These are phyloP conservation scores for Entomobrya multifasciata DNA, from an alignment of 2,888 invertebrate genomes.

Conservation along the genomic window DNA sequence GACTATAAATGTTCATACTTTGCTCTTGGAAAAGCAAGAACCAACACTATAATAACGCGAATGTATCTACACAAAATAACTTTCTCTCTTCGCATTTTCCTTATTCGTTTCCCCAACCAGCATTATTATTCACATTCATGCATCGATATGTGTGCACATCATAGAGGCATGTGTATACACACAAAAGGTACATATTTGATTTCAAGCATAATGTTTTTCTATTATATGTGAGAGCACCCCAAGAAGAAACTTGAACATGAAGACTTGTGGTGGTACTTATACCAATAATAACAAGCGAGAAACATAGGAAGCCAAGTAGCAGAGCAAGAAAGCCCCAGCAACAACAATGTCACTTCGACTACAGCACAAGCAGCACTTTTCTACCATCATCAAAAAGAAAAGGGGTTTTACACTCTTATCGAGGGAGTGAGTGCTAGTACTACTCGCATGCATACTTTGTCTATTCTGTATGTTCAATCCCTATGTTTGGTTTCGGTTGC, in stretches of 20 bases:
- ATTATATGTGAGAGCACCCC: slow-evolving; percentile 12
- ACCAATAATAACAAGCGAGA: slow-evolving; percentile 1
- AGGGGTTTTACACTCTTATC: slow-evolving; percentile 1
- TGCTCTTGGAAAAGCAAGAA: slow-evolving; percentile 5
- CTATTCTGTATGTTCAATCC: background rate
- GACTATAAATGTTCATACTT: slow-evolving; percentile 26
- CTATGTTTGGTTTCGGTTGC: background rate
- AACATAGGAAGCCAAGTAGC: background rate
- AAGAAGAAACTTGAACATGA: slow-evolving; percentile 24
- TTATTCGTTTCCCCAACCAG: background rate
- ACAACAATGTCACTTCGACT: slow-evolving; percentile 22
- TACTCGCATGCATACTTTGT: background rate
- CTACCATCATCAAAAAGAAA: background rate
- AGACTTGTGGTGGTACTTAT: slow-evolving; percentile 29
- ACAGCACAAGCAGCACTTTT: background rate
- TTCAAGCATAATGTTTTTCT: slow-evolving; percentile 7
- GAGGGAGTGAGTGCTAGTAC: no score
- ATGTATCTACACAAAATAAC: no score
- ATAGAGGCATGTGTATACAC: background rate
- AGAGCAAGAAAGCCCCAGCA: slow-evolving; percentile 43
- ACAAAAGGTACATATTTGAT: slow-evolving; percentile 6
- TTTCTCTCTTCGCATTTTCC: background rate
- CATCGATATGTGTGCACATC: slow-evolving; percentile 38
- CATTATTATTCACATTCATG: background rate
- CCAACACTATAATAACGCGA: background rate